Conservation (phyloP, 1,140 invertebrate genomes). For the Galleria mellonella region DNA sequence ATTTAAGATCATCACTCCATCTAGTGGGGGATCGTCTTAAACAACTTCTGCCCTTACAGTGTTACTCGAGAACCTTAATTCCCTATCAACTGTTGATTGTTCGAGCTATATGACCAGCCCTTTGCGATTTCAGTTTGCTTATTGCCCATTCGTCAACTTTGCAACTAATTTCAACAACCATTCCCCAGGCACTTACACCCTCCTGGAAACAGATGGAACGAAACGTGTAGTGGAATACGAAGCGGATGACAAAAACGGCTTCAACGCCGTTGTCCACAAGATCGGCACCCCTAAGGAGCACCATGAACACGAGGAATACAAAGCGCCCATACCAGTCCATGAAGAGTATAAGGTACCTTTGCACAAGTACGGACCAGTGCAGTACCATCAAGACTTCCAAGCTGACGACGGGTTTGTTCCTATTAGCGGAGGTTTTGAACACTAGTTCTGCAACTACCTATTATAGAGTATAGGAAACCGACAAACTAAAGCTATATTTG, state of each 20-base stretch:
- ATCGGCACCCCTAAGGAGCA: slow-evolving; percentile 60
- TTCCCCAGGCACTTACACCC: slow-evolving; percentile 67
- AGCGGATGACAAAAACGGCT: slow-evolving; percentile 77
- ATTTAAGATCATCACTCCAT: no score
- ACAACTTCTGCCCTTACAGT: no score
- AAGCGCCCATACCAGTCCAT: slow-evolving; percentile 6
- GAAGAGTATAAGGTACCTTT: background rate
- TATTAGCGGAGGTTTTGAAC: slow-evolving; percentile 30
- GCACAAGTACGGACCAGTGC: slow-evolving; percentile 26
- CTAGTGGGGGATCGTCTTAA: no score
- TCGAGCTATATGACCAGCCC: no score
- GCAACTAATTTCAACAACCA: background rate
- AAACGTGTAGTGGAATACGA: slow-evolving; percentile 77
- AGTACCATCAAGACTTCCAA: slow-evolving; percentile 40
- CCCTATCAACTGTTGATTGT: no score
- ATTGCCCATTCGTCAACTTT: no score
- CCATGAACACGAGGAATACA: slow-evolving; percentile 27
- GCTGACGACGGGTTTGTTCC: slow-evolving; percentile 48
- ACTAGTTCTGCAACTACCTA: slow-evolving; percentile 16
- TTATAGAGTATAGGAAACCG: no score
- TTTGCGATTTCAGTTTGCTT: no score
- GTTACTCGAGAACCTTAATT: no score
- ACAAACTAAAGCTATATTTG: no score
- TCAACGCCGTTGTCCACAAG: slow-evolving; percentile 77
- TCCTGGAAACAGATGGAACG: slow-evolving; percentile 77